Evolutionary conservation across 2,888 invertebrate species (phyloP).

Genomic region (Venusia cambrica): DNA sequence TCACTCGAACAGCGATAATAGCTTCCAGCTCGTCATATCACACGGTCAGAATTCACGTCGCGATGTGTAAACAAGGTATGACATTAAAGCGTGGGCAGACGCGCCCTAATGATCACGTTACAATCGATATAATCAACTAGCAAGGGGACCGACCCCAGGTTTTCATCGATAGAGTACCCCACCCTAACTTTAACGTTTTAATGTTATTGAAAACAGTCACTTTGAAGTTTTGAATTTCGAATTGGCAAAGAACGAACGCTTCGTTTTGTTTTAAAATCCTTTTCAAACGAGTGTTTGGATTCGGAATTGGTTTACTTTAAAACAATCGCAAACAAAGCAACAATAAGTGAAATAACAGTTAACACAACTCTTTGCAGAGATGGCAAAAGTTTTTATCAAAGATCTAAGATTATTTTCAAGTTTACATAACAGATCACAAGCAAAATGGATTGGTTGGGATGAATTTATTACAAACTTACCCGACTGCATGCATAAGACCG

Average conservation of each 20-base stretch:
- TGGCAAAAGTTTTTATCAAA: conserved; percentile 20
- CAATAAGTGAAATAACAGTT: conserved; percentile 12
- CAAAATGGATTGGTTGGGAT: conserved; percentile 41
- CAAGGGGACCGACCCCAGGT: conserved; percentile 32
- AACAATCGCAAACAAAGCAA: conserved; percentile 11
- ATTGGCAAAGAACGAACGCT: conserved; percentile 12
- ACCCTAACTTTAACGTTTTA: conserved; percentile 22
- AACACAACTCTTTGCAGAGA: conserved; percentile 14
- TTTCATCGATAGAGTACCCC: conserved; percentile 30
- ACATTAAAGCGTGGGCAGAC: conserved; percentile 32
- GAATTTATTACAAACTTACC: conserved; percentile 48
- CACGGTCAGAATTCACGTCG: conserved; percentile 32
- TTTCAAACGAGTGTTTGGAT: conserved; percentile 17
- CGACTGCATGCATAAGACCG: conserved; percentile 37
- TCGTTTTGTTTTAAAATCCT: conserved; percentile 21
- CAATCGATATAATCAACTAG: conserved; percentile 41
- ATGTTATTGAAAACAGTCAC: conserved; percentile 21
- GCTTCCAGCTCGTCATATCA: conserved; percentile 26
- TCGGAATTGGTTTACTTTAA: conserved; percentile 16
- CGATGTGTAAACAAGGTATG: conserved; percentile 38
- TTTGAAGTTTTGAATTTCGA: conserved; percentile 19
- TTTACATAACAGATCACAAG: conserved; percentile 35
- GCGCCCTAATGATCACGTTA: conserved; percentile 43
- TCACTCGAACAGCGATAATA: conserved; percentile 30
- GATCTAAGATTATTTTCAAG: conserved; percentile 26